Percentiles rank a stretch among this genome's conserved stretches.
Conservation (phyloP, 1,140 invertebrate species). For the Drosophila chauvacae region DNA sequence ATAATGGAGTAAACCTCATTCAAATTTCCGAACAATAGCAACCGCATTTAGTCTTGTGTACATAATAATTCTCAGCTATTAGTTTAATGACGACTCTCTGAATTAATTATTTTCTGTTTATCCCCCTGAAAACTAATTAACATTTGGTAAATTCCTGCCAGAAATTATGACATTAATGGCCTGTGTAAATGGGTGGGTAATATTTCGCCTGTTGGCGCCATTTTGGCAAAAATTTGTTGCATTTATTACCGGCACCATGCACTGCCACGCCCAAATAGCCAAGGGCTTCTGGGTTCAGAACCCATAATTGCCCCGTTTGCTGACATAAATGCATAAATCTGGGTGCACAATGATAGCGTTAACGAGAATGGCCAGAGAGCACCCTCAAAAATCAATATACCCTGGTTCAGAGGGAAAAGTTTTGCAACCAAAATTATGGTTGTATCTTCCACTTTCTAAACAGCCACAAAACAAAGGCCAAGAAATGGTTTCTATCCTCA, state of each 20-base stretch:
- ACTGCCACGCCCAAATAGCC: slow-evolving; percentile 32
- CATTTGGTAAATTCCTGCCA: slow-evolving; percentile 15
- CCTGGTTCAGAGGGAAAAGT: not conserved
- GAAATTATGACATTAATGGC: slow-evolving; percentile 30
- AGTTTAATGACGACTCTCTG: slow-evolving; percentile 31
- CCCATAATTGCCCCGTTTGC: slow-evolving; percentile 56
- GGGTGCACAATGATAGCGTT: slow-evolving; percentile 16
- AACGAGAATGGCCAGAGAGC: slow-evolving; percentile 23
- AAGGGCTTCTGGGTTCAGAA: slow-evolving; percentile 15
- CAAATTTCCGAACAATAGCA: slow-evolving; percentile 9
- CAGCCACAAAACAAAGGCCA: slow-evolving; percentile 13
- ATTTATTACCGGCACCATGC: slow-evolving; percentile 34
- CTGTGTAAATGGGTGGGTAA: slow-evolving; percentile 14
- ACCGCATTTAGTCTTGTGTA: slow-evolving; percentile 1
- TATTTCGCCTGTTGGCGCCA: slow-evolving; percentile 7
- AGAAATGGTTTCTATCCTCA: slow-evolving; percentile 4
- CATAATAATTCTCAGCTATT: slow-evolving; percentile 29
- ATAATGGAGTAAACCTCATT: not conserved
- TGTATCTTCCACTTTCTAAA: not conserved
- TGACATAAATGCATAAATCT: slow-evolving; percentile 62
- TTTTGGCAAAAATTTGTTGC: slow-evolving; percentile 22
- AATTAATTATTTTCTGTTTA: slow-evolving; percentile 23
- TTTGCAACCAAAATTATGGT: slow-evolving; percentile 15
- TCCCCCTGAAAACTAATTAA: slow-evolving; percentile 18
- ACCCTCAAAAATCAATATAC: slow-evolving; percentile 13